Conservation (phyloP, 2,888 invertebrate genomes). For the Ceriagrion tenellum region DNA sequence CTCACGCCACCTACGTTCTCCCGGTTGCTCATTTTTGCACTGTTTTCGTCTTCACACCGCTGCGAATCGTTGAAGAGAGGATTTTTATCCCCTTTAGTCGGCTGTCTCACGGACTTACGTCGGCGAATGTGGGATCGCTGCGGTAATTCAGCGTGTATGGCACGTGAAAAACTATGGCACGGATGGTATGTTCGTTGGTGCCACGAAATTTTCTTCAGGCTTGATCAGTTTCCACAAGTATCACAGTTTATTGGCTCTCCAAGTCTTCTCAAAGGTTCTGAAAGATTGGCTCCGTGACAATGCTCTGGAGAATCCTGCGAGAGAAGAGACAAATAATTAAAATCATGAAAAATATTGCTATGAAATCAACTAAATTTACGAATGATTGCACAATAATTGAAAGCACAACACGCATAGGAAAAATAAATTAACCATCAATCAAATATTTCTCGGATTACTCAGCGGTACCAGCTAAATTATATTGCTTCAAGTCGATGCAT, state of each 20-base stretch:
- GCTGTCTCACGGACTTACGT: background rate
- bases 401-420: too few relatives aligned
- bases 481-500: too few relatives aligned
- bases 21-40: conserved; percentile 9
- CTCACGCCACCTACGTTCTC: conserved; percentile 81
- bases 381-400: too few relatives aligned
- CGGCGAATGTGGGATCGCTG: background rate
- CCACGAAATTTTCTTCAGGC: too few relatives aligned
- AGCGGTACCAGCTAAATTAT: too few relatives aligned
- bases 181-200: too few relatives aligned
- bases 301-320: background rate
- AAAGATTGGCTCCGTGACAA: background rate
- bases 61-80: background rate
- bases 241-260: background rate
- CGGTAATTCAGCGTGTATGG: background rate
- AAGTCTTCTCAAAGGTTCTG: background rate
- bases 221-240: background rate
- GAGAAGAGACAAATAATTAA: background rate
- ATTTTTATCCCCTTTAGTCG: background rate
- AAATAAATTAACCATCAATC: too few relatives aligned
- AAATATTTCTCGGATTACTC: too few relatives aligned
- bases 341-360: background rate
- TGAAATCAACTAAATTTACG: background rate
- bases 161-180: background rate
- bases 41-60: background rate